Evolutionary conservation across 2,797 vertebrate species (phyloP).

Genomic region (Toxotes lorentzi): DNA sequence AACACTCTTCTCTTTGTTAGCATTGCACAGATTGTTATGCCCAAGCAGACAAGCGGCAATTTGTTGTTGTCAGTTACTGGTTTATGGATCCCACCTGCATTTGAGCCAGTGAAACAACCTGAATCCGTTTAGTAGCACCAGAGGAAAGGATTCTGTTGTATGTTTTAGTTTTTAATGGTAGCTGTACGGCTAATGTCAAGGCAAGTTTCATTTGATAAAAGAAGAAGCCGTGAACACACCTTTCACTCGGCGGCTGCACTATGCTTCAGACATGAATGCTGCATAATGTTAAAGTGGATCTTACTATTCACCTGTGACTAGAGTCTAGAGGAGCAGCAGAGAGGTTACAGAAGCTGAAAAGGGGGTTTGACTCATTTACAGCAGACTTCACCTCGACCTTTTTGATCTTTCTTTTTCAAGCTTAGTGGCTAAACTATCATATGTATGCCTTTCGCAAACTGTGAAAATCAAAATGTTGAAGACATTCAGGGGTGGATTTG

Average conservation of each 20-base stretch:
- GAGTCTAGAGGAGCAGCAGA: constrained; percentile 11
- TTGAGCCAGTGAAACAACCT: background rate
- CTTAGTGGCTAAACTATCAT: background rate
- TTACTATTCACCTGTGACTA: constrained; percentile 9
- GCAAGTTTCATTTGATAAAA: background rate
- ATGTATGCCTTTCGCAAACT: background rate
- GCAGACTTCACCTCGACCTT: background rate
- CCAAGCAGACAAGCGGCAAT: background rate
- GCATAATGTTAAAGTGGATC: constrained; percentile 35
- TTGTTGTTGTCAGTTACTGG: background rate
- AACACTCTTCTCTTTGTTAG: background rate
- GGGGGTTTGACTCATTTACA: constrained; percentile 7
- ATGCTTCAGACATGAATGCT: constrained; percentile 29
- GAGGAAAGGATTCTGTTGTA: background rate
- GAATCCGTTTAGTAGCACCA: background rate
- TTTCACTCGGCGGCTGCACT: background rate
- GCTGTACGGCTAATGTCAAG: background rate
- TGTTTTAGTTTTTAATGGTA: background rate
- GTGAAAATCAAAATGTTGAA: background rate
- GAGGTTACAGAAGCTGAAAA: constrained; percentile 23
- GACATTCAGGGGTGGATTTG: background rate
- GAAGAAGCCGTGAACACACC: background rate
- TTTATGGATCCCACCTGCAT: background rate
- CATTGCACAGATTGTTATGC: background rate
- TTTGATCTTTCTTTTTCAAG: background rate